A percentile compares a stretch with the other conserved stretches of the same genome.
phyloP scores from a whole-genome alignment of 2,113 vertebrate species.

The Dasypus novemcinctus region DNA sequence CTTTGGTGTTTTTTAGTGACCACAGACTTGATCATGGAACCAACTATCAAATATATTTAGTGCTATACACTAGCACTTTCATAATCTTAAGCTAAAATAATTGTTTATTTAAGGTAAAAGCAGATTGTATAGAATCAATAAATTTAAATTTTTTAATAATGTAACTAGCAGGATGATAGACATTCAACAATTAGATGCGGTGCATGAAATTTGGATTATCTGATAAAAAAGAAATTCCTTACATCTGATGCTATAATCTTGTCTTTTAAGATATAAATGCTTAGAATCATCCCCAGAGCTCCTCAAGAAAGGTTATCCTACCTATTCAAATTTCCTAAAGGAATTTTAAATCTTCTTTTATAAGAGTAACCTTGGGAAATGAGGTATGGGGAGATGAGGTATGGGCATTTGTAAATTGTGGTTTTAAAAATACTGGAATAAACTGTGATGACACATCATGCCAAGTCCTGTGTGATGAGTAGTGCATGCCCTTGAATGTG shows the following conservation, averaged over 20 bases:
- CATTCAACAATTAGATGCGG: too few relatives aligned
- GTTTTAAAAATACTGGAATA: neutral
- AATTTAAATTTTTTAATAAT: neutral
- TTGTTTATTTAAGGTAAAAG: neutral
- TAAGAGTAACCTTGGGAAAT: neutral
- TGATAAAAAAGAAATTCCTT: neutral
- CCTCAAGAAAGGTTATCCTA: neutral
- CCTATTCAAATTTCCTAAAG: neutral
- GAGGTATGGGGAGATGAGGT: neutral
- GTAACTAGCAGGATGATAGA: neutral
- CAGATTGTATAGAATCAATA: neutral
- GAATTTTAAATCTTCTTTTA: neutral
- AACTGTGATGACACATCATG: fast-evolving
- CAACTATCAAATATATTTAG: neutral
- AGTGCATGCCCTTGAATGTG: fast-evolving
- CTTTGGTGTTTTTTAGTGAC: neutral
- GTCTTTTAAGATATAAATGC: neutral
- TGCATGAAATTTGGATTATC: neutral
- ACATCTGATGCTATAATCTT: fast-evolving
- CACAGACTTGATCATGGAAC: neutral
- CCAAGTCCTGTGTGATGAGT: neutral
- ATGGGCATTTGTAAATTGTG: too few relatives aligned
- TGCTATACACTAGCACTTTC: fast-evolving
- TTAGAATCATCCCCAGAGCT: neutral
- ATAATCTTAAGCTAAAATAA: neutral